A percentile compares a stretch with the other conserved stretches of the same genome.
Evolutionary conservation across 2,113 vertebrate genomes (phyloP).

Genomic region (Hylia prasina): DNA sequence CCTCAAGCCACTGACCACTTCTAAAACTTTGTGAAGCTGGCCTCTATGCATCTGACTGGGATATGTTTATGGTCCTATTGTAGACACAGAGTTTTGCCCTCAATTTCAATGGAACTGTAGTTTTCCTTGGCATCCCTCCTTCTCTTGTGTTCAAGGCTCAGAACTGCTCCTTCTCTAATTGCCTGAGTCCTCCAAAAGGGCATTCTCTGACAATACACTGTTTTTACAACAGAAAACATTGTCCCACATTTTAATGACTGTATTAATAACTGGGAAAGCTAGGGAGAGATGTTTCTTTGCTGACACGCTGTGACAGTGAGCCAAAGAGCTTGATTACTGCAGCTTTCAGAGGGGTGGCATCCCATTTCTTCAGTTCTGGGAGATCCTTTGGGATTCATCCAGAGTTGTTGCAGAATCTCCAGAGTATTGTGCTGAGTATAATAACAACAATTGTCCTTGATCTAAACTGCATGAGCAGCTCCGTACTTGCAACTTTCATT

Average conservation of each 20-base stretch:
- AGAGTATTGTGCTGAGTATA: background rate
- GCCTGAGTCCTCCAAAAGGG: background rate
- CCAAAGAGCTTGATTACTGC: background rate
- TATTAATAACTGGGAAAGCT: background rate
- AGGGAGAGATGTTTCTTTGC: background rate
- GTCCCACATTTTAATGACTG: background rate
- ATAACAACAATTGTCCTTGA: background rate
- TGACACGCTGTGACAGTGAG: background rate
- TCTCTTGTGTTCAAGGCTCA: background rate
- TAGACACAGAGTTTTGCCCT: background rate
- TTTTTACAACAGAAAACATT: background rate
- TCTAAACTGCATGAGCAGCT: background rate
- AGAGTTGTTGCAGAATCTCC: background rate
- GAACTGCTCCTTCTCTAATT: background rate
- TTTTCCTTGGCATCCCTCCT: background rate
- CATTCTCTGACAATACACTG: background rate
- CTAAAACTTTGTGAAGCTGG: background rate
- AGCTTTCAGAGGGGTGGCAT: background rate
- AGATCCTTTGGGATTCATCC: background rate
- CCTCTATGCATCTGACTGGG: background rate
- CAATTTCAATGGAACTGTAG: background rate
- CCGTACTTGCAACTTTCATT: background rate
- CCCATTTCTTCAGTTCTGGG: background rate
- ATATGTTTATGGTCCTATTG: background rate
- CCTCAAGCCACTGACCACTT: background rate